A percentile compares a stretch with the other conserved stretches of the same genome.
Conservation (phyloP, 2,113 vertebrate species). For the Megaceryle maxima region DNA sequence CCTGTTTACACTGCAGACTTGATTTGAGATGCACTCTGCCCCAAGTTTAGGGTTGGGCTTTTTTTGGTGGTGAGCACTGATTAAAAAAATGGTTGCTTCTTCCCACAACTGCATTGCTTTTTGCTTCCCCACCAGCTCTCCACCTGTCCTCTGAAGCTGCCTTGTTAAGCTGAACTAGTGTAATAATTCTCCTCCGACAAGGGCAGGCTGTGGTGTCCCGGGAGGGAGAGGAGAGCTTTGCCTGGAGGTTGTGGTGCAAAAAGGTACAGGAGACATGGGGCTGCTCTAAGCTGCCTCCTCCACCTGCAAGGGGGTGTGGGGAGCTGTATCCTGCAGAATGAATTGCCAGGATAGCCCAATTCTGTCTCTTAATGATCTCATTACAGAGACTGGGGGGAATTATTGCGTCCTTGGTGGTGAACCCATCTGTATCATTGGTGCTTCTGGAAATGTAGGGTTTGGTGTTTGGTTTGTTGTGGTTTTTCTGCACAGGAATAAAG, state of each 20-base stretch:
- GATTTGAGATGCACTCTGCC: neutral
- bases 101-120: neutral
- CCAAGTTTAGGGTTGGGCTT: fast-evolving
- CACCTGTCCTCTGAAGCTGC: neutral
- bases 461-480: too few relatives aligned
- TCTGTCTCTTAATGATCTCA: neutral
- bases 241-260: neutral
- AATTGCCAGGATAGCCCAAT: neutral
- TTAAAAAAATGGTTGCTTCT: neutral
- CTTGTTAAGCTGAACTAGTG: neutral
- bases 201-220: neutral
- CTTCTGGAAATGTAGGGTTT: neutral
- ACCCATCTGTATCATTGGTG: neutral
- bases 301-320: neutral
- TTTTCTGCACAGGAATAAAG: neutral
- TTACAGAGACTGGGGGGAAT: neutral
- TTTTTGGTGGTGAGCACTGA: neutral
- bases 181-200: neutral
- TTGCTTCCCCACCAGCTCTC: neutral
- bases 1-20: neutral
- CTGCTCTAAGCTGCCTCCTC: neutral
- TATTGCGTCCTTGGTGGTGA: neutral
- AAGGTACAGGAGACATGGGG: neutral
- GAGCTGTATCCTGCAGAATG: neutral
- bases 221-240: neutral